A percentile compares a stretch with the other conserved stretches of the same genome.
phyloP scores from a whole-genome alignment of 2,113 vertebrate genomes.

The Chascanopsetta lugubris region DNA sequence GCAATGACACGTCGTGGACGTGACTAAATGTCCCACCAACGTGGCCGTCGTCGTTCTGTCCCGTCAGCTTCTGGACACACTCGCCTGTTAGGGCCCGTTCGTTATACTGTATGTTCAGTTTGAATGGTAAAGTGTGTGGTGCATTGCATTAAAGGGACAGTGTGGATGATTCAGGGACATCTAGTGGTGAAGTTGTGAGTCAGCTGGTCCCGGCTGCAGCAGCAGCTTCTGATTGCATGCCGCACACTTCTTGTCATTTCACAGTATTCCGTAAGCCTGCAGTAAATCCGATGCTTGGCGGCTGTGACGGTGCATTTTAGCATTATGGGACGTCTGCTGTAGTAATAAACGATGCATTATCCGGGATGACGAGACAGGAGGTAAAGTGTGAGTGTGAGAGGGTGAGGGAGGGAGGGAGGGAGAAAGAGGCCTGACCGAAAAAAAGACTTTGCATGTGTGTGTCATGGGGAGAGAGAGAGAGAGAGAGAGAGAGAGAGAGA shows the following conservation, averaged over 20 bases:
- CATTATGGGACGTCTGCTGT: conserved; percentile 49
- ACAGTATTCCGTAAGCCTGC: conserved; percentile 14
- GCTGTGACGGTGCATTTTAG: conserved; percentile 41
- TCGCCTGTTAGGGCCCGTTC: conserved; percentile 1
- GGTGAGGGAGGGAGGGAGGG: conserved; percentile 10
- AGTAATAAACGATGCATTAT: conserved; percentile 53
- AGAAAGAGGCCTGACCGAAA: conserved; percentile 15
- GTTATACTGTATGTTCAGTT: not conserved
- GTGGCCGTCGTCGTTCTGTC: conserved; percentile 26
- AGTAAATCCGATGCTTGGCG: conserved; percentile 37
- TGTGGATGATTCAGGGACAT: not conserved
- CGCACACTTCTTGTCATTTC: conserved; percentile 35
- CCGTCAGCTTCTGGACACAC: conserved; percentile 5
- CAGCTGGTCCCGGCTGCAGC: conserved; percentile 6
- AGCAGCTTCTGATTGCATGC: conserved; percentile 25
- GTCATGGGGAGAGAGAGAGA: conserved; percentile 15
- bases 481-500: conserved; percentile 1
- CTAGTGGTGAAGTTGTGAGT: conserved; percentile 1
- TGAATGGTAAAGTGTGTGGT: no score
- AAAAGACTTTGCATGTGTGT: conserved; percentile 21
- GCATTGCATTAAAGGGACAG: not conserved
- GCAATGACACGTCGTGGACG: conserved; percentile 34
- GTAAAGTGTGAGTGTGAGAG: conserved; percentile 23
- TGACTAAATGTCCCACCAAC: conserved; percentile 22
- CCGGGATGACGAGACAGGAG: conserved; percentile 35